Evolutionary conservation across 2,113 vertebrate genomes (phyloP).

Genomic region (Rutilus rutilus): DNA sequence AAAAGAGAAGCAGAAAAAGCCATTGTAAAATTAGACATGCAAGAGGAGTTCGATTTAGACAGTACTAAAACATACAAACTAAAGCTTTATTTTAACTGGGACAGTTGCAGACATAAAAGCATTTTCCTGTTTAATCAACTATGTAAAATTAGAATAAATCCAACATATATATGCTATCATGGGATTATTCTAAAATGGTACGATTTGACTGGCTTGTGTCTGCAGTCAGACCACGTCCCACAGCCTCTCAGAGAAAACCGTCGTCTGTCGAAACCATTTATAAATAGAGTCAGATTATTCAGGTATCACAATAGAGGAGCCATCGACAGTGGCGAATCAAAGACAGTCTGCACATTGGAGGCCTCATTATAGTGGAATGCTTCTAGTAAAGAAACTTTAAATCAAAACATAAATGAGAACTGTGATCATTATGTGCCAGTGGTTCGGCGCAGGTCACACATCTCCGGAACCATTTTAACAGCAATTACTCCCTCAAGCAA

Average conservation of each 20-base stretch:
- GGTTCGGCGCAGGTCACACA: constrained; percentile 58
- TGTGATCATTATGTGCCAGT: constrained; percentile 65
- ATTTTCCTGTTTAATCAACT: not conserved
- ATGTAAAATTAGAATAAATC: not conserved
- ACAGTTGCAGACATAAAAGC: not conserved
- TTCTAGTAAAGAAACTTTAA: constrained; percentile 66
- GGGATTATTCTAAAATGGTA: not conserved
- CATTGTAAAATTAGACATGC: not conserved
- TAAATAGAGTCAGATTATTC: constrained; percentile 31
- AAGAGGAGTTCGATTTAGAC: not conserved
- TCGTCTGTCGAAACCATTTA: not conserved
- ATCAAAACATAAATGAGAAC: constrained; percentile 66
- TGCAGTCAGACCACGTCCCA: constrained; percentile 13
- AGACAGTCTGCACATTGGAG: not conserved
- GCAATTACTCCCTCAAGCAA: constrained; percentile 37
- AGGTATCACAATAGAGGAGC: constrained; percentile 10
- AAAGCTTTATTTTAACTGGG: not conserved
- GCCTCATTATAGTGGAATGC: constrained; percentile 57
- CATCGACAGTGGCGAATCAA: not conserved
- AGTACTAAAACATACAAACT: not conserved
- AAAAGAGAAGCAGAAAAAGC: constrained; percentile 24
- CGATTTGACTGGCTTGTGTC: not conserved
- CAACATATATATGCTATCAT: not conserved
- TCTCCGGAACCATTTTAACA: constrained; percentile 51
- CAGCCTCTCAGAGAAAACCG: not conserved